Base-by-base conservation (phyloP, 2,888 invertebrate genomes). In the Xylophagus ater region DNA sequence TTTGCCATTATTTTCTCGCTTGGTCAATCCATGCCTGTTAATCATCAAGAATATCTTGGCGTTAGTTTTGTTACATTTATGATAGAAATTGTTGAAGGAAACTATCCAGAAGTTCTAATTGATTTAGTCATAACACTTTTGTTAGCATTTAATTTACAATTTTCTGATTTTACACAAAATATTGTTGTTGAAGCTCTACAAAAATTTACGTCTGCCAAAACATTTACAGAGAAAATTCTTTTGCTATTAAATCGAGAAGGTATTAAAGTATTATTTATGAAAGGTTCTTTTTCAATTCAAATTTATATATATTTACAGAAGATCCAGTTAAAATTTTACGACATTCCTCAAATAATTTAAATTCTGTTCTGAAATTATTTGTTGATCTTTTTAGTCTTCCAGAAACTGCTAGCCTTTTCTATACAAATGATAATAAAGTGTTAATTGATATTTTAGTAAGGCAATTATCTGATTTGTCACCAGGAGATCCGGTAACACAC, bases 341-440 rank as follows among this genome's bases (percentile, higher is more conserved):
- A 52, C 86, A 89, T 59, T 76, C 81, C 53, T 78, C 81, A 2
- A 74, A 76, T 44, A 82, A 83, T 2, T 74, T 80, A 36, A 86
- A 93, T 67, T 83, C 93, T 0, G 81, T 93, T 7, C 68, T 92
- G 33, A 93, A 94, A 66, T 72, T 96, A 51, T 80, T 88, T 50
- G 78, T 78, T 30, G 93, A 96, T 62, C 66, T 94, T 48, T 92
- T 92, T 62, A 78, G 78, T 45, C 74, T 75, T 49, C 73, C 76
- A 48, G 72, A 75, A 47, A 89, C 92, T 1, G 85, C 93, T 0
- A 75, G 78, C 49, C 73, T 93, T 46, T 88, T 94, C 66, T 96
- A 96, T 63, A 89, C 92, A 1, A 96, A 94, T 57, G 96, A 96
- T 59, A 80, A 86, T 28, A 88, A 86, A 65, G 94, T 94, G 29